phyloP scores from a whole-genome alignment of 2,888 invertebrate species.

The Kryphioiulus occultus region DNA sequence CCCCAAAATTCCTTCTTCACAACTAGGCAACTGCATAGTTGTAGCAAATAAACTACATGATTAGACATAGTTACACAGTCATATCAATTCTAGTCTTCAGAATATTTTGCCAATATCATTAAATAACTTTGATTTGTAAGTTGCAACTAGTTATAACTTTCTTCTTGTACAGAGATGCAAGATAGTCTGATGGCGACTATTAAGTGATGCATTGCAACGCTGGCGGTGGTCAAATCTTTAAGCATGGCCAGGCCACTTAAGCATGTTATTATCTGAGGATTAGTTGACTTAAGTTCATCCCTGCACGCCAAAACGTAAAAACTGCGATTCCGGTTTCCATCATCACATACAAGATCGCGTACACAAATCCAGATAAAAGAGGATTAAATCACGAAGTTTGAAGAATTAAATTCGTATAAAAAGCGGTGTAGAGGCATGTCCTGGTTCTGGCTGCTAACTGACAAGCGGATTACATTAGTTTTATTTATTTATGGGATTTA shows the following conservation, averaged over 20 bases:
- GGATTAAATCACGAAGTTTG: conserved; percentile 32
- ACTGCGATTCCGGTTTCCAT: not conserved
- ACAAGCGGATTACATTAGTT: conserved; percentile 32
- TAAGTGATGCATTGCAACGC: not conserved
- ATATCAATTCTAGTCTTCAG: too few species aligned
- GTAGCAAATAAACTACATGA: too few species aligned
- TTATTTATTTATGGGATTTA: conserved; percentile 39
- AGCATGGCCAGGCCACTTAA: not conserved
- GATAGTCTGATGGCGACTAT: too few species aligned
- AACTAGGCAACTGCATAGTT: too few species aligned
- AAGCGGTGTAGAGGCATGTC: not conserved
- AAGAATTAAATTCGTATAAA: not conserved
- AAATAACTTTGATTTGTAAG: too few species aligned
- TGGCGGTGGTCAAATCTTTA: not conserved
- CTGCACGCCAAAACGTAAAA: not conserved
- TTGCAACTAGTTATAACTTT: too few species aligned
- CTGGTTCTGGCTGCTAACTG: not conserved
- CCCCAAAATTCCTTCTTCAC: too few species aligned
- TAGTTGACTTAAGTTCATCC: conserved; percentile 2
- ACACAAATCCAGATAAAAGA: conserved; percentile 13
- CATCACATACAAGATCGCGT: not conserved
- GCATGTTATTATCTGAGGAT: not conserved
- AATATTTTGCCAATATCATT: too few species aligned
- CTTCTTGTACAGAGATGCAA: too few species aligned
- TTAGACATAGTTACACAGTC: too few species aligned